A percentile compares a stretch with the other conserved stretches of the same genome.
Evolutionary conservation across 2,888 invertebrate genomes (phyloP).

Genomic region (Zaprionus lineosus): DNA sequence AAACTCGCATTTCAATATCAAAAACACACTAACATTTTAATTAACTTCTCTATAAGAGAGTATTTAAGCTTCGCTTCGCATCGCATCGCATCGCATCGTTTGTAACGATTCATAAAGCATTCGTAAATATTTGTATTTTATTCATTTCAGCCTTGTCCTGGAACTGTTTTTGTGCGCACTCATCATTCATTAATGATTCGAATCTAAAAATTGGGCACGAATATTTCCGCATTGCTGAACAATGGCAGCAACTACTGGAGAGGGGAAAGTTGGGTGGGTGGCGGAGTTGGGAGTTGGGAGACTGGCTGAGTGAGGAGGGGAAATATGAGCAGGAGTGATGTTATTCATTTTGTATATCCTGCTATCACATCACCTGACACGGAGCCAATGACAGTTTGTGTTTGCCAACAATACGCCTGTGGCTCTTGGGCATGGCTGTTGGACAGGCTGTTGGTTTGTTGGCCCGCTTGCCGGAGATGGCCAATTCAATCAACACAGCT

Average conservation of each 20-base stretch:
- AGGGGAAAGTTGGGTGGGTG: too few species aligned
- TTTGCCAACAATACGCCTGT: slow-evolving; percentile 1
- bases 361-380: slow-evolving; percentile 13
- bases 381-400: slow-evolving; percentile 5
- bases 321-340: too few species aligned
- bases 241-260: too few species aligned
- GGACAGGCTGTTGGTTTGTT: slow-evolving; percentile 1
- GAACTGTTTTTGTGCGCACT: slow-evolving; percentile 4
- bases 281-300: too few species aligned
- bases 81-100: too few species aligned
- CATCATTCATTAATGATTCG: slow-evolving; percentile 46
- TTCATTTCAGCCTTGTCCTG: slow-evolving; percentile 13
- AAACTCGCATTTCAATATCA: too few species aligned
- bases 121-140: slow-evolving; percentile 11
- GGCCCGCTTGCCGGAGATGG: slow-evolving; percentile 12
- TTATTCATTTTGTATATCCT: slow-evolving; percentile 38
- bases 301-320: too few species aligned
- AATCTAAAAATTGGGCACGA: slow-evolving; percentile 20
- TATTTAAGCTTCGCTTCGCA: too few species aligned
- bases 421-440: too few species aligned
- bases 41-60: too few species aligned
- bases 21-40: too few species aligned
- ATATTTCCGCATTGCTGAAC: slow-evolving; percentile 7
- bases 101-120: too few species aligned
- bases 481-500: slow-evolving; percentile 47